Percentiles rank a stretch among this genome's conserved stretches.
phyloP scores from a whole-genome alignment of 2,888 invertebrate genomes.

The Homarus gammarus region DNA sequence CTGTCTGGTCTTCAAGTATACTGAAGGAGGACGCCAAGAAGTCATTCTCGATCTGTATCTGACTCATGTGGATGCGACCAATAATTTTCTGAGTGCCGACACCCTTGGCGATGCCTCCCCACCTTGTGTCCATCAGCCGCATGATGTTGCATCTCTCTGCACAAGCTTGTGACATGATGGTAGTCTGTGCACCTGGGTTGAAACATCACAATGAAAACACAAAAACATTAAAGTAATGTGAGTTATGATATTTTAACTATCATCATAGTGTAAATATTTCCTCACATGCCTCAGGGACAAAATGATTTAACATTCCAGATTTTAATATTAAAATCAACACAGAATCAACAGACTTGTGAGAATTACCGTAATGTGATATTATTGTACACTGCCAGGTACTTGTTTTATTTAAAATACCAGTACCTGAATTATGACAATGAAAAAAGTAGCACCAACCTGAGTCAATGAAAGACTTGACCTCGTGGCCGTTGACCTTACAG shows the following conservation, averaged over 20 bases:
- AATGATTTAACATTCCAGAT: too few species aligned
- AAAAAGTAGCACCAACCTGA: constrained; percentile 88
- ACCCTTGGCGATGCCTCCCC: constrained; percentile 98
- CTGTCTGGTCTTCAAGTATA: constrained; percentile 96
- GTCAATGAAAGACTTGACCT: constrained; percentile 98
- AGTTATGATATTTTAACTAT: too few species aligned
- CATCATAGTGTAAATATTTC: too few species aligned
- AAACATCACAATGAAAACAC: not conserved
- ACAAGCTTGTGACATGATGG: constrained; percentile 98
- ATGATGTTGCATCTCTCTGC: constrained; percentile 96
- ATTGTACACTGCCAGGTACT: too few species aligned
- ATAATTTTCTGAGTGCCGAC: constrained; percentile 97
- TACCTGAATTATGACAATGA: too few species aligned
- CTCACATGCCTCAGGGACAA: too few species aligned
- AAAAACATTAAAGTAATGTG: too few species aligned
- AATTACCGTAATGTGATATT: too few species aligned
- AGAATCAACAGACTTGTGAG: too few species aligned
- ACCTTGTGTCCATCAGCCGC: constrained; percentile 92
- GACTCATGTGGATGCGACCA: constrained; percentile 97
- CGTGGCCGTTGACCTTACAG: constrained; percentile 96
- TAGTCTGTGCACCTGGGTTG: constrained; percentile 91
- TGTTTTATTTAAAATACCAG: too few species aligned
- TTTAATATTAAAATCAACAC: too few species aligned
- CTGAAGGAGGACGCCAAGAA: constrained; percentile 97
- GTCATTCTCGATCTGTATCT: constrained; percentile 96